These are phyloP conservation scores for Drepana falcataria DNA, from an alignment of 2,888 invertebrate genomes.

Conservation along the genomic window DNA sequence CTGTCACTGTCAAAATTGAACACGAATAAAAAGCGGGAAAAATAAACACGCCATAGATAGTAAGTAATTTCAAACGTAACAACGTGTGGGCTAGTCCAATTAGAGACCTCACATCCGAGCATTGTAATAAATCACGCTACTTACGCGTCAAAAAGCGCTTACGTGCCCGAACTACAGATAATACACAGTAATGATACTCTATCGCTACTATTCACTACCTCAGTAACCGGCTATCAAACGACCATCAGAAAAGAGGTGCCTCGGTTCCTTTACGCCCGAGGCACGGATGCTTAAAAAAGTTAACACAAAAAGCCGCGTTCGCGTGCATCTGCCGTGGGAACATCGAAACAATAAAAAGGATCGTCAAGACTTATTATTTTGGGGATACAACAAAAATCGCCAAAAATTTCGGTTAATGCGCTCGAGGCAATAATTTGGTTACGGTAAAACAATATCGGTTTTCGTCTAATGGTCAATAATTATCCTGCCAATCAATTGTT, in stretches of 20 bases:
- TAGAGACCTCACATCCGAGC: constrained; percentile 32
- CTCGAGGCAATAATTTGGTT: constrained; percentile 20
- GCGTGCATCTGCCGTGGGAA: constrained; percentile 70
- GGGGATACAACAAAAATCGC: constrained; percentile 48
- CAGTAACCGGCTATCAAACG: constrained; percentile 57
- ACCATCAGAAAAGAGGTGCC: constrained; percentile 55
- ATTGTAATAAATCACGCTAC: constrained; percentile 61
- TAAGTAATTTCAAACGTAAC: constrained; percentile 27
- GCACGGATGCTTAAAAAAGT: constrained; percentile 59
- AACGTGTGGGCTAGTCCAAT: constrained; percentile 34
- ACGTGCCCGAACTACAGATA: constrained; percentile 52
- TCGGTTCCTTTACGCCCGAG: constrained; percentile 55
- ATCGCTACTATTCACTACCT: constrained; percentile 29
- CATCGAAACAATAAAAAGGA: constrained; percentile 51
- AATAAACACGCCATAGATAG: neutral
- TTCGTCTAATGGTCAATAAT: neutral
- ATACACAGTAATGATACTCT: constrained; percentile 62
- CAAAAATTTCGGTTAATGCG: constrained; percentile 41
- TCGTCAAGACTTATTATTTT: constrained; percentile 42
- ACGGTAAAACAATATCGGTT: constrained; percentile 5
- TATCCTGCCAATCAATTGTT: neutral
- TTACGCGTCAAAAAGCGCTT: constrained; percentile 61
- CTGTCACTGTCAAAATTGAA: no score
- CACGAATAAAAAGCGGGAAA: no score
- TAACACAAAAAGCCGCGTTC: constrained; percentile 46